Evolutionary conservation across 1,140 invertebrate species (phyloP).

Genomic region (Pseudachorutes palmiensis): DNA sequence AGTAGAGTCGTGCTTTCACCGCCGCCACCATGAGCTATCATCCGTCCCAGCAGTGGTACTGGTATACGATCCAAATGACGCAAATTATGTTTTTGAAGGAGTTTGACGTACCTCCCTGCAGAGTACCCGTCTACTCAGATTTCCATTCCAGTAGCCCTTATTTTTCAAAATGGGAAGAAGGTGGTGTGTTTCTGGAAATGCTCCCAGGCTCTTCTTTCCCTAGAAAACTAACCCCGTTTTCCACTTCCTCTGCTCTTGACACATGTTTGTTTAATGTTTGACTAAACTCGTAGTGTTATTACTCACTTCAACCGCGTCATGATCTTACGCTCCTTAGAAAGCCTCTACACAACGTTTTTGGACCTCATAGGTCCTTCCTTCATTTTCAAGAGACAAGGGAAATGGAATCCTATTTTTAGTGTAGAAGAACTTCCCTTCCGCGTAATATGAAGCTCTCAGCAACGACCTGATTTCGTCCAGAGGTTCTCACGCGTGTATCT

Average conservation of each 20-base stretch:
- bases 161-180: slow-evolving; percentile 6
- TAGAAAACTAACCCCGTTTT: not conserved
- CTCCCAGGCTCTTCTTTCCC: not conserved
- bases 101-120: not conserved
- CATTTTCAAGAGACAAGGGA: too few relatives aligned
- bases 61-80: not conserved
- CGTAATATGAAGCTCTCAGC: too few relatives aligned
- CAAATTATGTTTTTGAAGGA: slow-evolving; percentile 11
- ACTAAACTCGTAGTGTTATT: not conserved
- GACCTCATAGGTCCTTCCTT: too few relatives aligned
- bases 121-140: not conserved
- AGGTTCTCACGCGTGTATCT: slow-evolving; percentile 6
- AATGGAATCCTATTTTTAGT: too few relatives aligned
- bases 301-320: not conserved
- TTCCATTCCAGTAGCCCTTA: not conserved
- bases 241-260: not conserved
- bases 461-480: too few relatives aligned
- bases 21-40: not conserved
- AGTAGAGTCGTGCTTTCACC: not conserved
- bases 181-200: not conserved
- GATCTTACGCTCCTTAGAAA: not conserved
- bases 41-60: not conserved
- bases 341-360: too few relatives aligned
- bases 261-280: not conserved
- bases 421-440: too few relatives aligned